Evolutionary conservation across 2,113 vertebrate species (phyloP).

Genomic region (Chaenocephalus aceratus): DNA sequence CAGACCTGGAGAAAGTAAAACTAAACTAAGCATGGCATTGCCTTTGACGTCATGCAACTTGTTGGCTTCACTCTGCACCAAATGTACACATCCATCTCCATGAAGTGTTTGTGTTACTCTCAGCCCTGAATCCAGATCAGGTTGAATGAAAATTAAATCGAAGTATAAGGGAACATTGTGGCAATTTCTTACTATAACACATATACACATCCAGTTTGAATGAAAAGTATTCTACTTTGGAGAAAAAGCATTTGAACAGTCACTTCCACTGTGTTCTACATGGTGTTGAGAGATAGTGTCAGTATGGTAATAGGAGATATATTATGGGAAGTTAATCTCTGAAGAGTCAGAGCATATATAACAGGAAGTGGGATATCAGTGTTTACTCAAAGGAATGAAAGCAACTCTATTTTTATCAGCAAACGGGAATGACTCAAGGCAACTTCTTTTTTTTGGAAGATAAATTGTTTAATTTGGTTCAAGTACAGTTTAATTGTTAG

Average conservation of each 20-base stretch:
- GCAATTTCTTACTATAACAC: conserved; percentile 8
- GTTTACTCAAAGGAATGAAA: conserved; percentile 18
- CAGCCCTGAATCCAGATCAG: neutral
- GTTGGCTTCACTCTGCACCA: conserved; percentile 14
- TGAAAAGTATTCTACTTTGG: neutral
- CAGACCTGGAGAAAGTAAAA: conserved; percentile 2
- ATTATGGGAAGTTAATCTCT: neutral
- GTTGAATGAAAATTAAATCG: conserved; percentile 16
- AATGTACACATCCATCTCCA: conserved; percentile 22
- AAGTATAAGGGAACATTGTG: conserved; percentile 1
- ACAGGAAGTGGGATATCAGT: neutral
- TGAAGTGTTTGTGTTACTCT: conserved; percentile 12
- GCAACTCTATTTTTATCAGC: conserved; percentile 4
- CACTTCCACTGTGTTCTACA: neutral
- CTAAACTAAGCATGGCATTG: conserved; percentile 26
- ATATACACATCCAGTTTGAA: neutral
- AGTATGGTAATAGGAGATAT: neutral
- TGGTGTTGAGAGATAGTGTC: neutral
- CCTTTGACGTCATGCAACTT: conserved; percentile 6
- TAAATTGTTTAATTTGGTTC: too few species aligned
- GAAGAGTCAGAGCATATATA: neutral
- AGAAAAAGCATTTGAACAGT: neutral
- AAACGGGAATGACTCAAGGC: conserved; percentile 2
- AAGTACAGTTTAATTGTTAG: too few species aligned
- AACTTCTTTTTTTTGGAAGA: neutral